Percentiles rank a stretch among this genome's conserved stretches.
These are phyloP conservation scores for Eolophus roseicapilla DNA, from an alignment of 2,113 vertebrate genomes.

Conservation along the genomic window DNA sequence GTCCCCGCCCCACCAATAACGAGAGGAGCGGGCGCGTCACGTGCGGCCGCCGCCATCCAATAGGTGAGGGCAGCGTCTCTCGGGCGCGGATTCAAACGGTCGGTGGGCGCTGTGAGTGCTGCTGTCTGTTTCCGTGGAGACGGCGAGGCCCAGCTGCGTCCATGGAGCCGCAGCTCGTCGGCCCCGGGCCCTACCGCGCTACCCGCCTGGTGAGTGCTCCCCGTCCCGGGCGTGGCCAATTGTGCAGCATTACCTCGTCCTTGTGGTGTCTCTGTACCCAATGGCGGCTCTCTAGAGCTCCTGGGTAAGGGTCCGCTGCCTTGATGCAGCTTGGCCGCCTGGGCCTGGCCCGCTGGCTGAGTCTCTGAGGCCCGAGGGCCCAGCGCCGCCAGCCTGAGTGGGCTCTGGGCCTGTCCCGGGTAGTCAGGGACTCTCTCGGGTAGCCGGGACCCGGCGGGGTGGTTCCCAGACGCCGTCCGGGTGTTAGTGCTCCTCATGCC, in stretches of 20 bases:
- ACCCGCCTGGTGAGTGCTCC: slow-evolving; percentile 81
- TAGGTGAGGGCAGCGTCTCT: not conserved
- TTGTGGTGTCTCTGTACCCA: fast-evolving
- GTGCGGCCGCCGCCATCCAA: not conserved
- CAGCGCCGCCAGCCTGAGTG: too few species aligned
- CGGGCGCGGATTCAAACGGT: slow-evolving; percentile 63
- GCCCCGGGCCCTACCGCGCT: slow-evolving; percentile 84
- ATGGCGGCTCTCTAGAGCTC: fast-evolving
- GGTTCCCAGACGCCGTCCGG: fast-evolving
- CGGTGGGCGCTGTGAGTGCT: not conserved
- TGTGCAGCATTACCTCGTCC: fast-evolving
- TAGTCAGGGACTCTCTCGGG: not conserved
- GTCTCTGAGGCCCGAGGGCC: too few species aligned
- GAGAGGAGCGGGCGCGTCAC: fast-evolving
- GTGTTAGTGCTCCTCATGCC: fast-evolving
- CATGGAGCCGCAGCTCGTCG: slow-evolving; percentile 79
- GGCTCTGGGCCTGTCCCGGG: not conserved
- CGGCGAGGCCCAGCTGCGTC: not conserved
- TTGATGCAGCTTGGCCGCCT: too few species aligned
- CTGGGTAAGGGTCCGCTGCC: too few species aligned
- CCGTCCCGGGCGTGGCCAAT: too few species aligned
- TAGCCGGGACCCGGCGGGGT: fast-evolving
- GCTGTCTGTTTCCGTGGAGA: not conserved
- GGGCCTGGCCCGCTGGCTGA: not conserved
- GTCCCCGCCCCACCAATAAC: not conserved